These are phyloP conservation scores for Margarornis squamiger DNA, from an alignment of 2,797 vertebrate genomes.

Conservation along the genomic window DNA sequence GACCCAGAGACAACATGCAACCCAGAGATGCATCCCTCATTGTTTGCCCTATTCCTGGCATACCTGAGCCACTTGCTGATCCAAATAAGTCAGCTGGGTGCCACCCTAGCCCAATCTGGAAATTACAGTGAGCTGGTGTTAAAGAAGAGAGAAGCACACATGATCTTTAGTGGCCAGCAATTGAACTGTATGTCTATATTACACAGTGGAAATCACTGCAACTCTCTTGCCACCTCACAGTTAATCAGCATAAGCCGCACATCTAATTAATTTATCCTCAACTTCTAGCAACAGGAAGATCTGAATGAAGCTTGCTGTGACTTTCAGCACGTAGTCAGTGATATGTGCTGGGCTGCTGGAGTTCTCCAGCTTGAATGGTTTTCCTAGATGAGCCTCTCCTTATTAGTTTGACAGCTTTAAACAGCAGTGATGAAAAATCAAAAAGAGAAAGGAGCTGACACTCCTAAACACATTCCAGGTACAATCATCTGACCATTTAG, in stretches of 20 bases:
- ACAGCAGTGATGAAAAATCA: background rate
- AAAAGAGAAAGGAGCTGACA: background rate
- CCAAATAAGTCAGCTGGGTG: background rate
- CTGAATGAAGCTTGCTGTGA: background rate
- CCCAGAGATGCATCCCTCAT: too few relatives aligned
- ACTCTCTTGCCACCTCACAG: background rate
- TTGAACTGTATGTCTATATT: background rate
- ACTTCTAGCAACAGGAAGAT: background rate
- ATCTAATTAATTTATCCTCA: conserved; percentile 34
- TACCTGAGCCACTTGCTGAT: background rate
- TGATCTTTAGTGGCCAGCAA: background rate
- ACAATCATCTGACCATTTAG: background rate
- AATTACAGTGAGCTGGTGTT: background rate
- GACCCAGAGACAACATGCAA: fast-evolving
- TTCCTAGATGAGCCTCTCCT: background rate
- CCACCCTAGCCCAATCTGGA: background rate
- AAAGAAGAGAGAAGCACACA: background rate
- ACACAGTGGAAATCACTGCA: background rate
- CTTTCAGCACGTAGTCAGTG: background rate
- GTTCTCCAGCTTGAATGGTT: background rate
- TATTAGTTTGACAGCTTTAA: background rate
- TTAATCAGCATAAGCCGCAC: background rate
- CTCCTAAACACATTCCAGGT: background rate
- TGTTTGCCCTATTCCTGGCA: background rate
- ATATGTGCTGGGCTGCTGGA: background rate